phyloP scores from a whole-genome alignment of 2,113 vertebrate species.

The Hippoglossus stenolepis region DNA sequence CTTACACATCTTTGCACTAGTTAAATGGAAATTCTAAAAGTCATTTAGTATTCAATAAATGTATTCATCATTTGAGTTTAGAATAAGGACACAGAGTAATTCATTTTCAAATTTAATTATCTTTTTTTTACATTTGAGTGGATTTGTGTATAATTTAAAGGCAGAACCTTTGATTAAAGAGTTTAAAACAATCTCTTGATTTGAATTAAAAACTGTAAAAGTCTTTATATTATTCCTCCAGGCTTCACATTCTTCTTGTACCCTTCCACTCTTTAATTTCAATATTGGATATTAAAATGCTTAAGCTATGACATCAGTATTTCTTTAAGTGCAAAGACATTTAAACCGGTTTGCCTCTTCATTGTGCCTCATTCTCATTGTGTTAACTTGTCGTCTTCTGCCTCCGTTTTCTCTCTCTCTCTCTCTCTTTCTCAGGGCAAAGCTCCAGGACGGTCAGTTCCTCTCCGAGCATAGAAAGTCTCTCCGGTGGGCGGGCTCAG shows the following conservation, averaged over 20 bases:
- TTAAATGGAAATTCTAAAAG: neutral
- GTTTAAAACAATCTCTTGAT: neutral
- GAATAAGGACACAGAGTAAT: neutral
- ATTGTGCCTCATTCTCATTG: neutral
- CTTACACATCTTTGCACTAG: slow-evolving; percentile 3
- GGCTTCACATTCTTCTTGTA: neutral
- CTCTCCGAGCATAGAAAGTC: slow-evolving; percentile 93
- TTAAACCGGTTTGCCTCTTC: neutral
- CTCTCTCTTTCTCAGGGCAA: slow-evolving; percentile 83
- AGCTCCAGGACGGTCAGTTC: slow-evolving; percentile 89
- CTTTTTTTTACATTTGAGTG: neutral
- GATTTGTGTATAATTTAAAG: no score
- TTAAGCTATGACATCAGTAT: no score
- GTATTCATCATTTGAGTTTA: neutral
- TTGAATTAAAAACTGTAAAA: neutral
- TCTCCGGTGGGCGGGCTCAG: slow-evolving; percentile 87
- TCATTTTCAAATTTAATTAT: neutral
- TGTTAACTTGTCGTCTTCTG: neutral
- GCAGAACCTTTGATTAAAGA: neutral
- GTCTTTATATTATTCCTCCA: neutral
- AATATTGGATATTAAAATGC: no score
- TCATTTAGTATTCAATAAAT: neutral
- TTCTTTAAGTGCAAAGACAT: no score
- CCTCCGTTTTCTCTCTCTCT: neutral
- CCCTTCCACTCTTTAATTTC: neutral